Percentiles rank a stretch among this genome's conserved stretches.
phyloP scores from a whole-genome alignment of 2,888 invertebrate species.

The Leptothorax acervorum region DNA sequence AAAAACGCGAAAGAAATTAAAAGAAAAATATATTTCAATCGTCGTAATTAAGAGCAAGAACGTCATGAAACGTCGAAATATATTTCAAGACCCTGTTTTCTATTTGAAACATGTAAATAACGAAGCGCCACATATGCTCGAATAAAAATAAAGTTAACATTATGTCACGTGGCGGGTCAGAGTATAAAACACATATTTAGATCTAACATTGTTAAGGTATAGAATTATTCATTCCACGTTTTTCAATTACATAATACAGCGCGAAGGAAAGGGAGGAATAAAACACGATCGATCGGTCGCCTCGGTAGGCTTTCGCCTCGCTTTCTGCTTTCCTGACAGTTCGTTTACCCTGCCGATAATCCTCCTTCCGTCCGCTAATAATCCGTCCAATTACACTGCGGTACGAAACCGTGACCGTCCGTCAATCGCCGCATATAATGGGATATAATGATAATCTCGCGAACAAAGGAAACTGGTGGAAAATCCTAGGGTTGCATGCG shows the following conservation, averaged over 20 bases:
- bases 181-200: not conserved
- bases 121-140: not conserved
- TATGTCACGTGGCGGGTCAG: not conserved
- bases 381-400: constrained; percentile 65
- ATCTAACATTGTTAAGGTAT: not conserved
- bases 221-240: not conserved
- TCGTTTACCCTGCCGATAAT: constrained; percentile 77
- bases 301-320: constrained; percentile 52
- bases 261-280: not conserved
- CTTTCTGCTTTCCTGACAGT: constrained; percentile 77
- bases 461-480: constrained; percentile 84
- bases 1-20: not conserved
- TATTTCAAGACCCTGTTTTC: not conserved
- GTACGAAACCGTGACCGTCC: constrained; percentile 51
- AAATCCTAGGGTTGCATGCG: constrained; percentile 83
- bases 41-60: not conserved
- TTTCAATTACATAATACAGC: not conserved
- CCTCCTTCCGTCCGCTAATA: constrained; percentile 76
- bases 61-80: not conserved
- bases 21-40: not conserved
- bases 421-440: constrained; percentile 76
- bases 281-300: constrained; percentile 27
- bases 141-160: not conserved
- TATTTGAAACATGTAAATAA: not conserved
- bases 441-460: constrained; percentile 81